Evolutionary conservation across 2,888 invertebrate genomes (phyloP).

Genomic region (Melinaea menophilus): DNA sequence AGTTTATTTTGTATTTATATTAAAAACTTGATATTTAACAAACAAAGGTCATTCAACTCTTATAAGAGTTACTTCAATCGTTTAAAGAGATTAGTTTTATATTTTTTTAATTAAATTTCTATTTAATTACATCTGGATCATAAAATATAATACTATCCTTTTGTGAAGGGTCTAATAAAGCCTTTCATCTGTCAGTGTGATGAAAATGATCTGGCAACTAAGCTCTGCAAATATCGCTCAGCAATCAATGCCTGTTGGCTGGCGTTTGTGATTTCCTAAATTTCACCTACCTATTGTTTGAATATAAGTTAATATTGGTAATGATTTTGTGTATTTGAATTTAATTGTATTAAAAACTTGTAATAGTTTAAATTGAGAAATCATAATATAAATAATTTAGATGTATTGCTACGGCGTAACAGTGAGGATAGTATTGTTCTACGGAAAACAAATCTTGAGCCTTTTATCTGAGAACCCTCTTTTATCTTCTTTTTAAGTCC

Average conservation of each 20-base stretch:
- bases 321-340: constrained; percentile 1
- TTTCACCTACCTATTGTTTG: constrained; percentile 2
- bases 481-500: constrained; percentile 19
- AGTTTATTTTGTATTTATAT: constrained; percentile 3
- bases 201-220: constrained; percentile 15
- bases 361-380: background rate
- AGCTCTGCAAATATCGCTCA: constrained; percentile 14
- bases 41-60: background rate
- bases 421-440: constrained; percentile 16
- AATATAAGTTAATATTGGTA: constrained; percentile 4
- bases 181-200: constrained; percentile 3
- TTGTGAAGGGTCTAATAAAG: constrained; percentile 7
- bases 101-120: too few species aligned
- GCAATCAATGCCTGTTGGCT: constrained; percentile 12
- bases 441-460: constrained; percentile 15
- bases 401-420: constrained; percentile 10
- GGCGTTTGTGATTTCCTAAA: constrained; percentile 7
- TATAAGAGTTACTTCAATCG: background rate
- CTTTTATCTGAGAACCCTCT: constrained; percentile 16
- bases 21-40: background rate
- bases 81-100: too few species aligned
- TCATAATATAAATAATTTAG: constrained; percentile 10
- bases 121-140: too few species aligned
- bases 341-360: too few species aligned
- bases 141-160: background rate